Evolutionary conservation across 1,140 invertebrate genomes (phyloP).

Genomic region (Mactra quadrangularis): DNA sequence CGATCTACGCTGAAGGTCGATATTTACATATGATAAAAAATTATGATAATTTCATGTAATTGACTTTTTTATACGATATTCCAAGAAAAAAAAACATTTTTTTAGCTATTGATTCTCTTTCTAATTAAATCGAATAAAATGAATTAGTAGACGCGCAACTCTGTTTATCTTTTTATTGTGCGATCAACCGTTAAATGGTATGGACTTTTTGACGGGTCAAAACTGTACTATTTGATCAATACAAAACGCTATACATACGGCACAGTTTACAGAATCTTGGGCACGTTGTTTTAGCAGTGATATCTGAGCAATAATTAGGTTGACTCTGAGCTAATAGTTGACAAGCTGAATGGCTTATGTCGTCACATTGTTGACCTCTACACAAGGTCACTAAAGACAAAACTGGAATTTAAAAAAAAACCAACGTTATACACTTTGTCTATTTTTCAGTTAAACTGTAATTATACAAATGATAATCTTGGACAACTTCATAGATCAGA

Average conservation of each 20-base stretch:
- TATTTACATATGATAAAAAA: too few species aligned
- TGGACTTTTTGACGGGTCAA: background rate
- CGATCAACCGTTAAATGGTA: background rate
- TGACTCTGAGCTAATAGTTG: background rate
- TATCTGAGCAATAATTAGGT: slow-evolving; percentile 28
- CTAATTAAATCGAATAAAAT: background rate
- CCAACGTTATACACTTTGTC: too few species aligned
- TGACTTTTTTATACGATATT: too few species aligned
- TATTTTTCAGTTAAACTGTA: too few species aligned
- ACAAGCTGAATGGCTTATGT: slow-evolving; percentile 21
- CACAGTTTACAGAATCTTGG: slow-evolving; percentile 54
- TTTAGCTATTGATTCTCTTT: too few species aligned
- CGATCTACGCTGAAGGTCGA: too few species aligned
- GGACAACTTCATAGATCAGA: too few species aligned
- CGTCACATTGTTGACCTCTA: slow-evolving; percentile 9
- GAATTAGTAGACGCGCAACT: background rate
- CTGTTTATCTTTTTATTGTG: background rate
- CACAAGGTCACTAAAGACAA: too few species aligned
- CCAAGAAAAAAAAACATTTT: too few species aligned
- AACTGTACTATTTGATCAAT: background rate
- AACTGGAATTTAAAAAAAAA: too few species aligned
- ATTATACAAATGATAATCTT: too few species aligned
- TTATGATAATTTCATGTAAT: too few species aligned
- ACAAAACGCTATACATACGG: slow-evolving; percentile 3
- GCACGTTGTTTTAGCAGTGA: background rate